Base-by-base conservation (phyloP, 2,888 invertebrate genomes). In the Dimorphilus gyrociliatus region DNA sequence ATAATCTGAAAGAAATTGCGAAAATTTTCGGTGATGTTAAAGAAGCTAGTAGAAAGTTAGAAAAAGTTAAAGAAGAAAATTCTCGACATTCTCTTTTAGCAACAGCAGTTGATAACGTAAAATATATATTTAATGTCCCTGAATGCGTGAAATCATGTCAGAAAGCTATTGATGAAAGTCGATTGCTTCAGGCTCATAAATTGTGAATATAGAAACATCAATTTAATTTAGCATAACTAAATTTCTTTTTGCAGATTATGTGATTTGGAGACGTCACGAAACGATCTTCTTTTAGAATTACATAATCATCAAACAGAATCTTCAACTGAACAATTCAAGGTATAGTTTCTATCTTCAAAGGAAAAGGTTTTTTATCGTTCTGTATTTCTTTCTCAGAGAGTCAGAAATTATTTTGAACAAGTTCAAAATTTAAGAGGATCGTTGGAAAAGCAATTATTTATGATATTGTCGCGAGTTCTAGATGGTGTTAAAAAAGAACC, bases 51-150 rank as follows among this genome's bases (percentile, higher is more conserved):
- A 74, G 75, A 19, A 77, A 78, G 23, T 65, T 97, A 18, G 78
- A 78, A 53, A 74, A 77, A 25, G 80, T 94, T 0, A 71, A 84
- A 16, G 81, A 84, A 41, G 92, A 94, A 61, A 90, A 90, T 55
- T 79, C 81, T 44, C 74, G 79, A 14, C 88, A 94, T 63, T 41
- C 42, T 3, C 42, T 69, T 62, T 86, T 90, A 63, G 88, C 86
- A 2, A 90, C 92, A 1, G 94, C 94, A 0, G 86, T 85, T 52
- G 92, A 97, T 55, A 97, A 97, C 56, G 68, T 97, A 17, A 92
- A 90, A 58, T 90, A 94, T 53, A 90, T 97, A 40, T 92, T 94
- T 51, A 90, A 86, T 25, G 88, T 94, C 1, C 90, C 88, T 7
- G 86, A 88, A 50, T 88, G 85, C 64, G 84, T 94, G 1, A 78